Evolutionary conservation across 2,888 invertebrate genomes (phyloP).

Genomic region (Taphrorychus bicolor): DNA sequence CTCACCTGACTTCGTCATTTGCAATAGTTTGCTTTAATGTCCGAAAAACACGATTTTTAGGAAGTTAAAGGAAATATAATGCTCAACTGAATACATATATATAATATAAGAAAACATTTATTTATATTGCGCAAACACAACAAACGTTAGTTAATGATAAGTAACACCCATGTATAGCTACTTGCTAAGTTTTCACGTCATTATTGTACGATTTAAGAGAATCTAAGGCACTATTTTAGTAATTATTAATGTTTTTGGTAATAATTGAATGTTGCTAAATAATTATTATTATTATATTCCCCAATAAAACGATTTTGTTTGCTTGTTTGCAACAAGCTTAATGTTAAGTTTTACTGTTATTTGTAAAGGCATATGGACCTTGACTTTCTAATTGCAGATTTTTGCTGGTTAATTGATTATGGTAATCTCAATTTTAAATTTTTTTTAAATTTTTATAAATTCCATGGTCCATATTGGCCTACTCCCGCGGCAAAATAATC

Average conservation of each 20-base stretch:
- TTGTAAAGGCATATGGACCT: slow-evolving; percentile 2
- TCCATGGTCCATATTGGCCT: not conserved
- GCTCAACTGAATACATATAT: slow-evolving; percentile 18
- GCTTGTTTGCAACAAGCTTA: not conserved
- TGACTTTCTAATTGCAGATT: too few relatives aligned
- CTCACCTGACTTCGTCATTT: slow-evolving; percentile 7
- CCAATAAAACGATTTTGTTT: slow-evolving; percentile 8
- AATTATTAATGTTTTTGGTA: not conserved
- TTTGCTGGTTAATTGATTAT: not conserved
- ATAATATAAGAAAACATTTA: slow-evolving; percentile 28
- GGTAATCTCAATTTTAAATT: not conserved
- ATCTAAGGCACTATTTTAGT: slow-evolving; percentile 12
- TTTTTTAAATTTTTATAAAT: not conserved
- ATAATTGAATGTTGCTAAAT: too few relatives aligned
- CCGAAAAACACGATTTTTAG: slow-evolving; percentile 14
- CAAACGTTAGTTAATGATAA: slow-evolving; percentile 24
- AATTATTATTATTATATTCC: slow-evolving; percentile 7
- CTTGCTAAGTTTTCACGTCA: not conserved
- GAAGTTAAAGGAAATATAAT: slow-evolving; percentile 18
- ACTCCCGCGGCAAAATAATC: slow-evolving; percentile 1
- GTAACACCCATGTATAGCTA: slow-evolving; percentile 8
- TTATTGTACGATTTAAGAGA: slow-evolving; percentile 3
- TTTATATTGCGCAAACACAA: slow-evolving; percentile 34
- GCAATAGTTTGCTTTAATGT: slow-evolving; percentile 27
- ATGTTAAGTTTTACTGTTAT: not conserved